A percentile compares a stretch with the other conserved stretches of the same genome.
Evolutionary conservation across 1,140 invertebrate genomes (phyloP).

Genomic region (Meteorus sp.): DNA sequence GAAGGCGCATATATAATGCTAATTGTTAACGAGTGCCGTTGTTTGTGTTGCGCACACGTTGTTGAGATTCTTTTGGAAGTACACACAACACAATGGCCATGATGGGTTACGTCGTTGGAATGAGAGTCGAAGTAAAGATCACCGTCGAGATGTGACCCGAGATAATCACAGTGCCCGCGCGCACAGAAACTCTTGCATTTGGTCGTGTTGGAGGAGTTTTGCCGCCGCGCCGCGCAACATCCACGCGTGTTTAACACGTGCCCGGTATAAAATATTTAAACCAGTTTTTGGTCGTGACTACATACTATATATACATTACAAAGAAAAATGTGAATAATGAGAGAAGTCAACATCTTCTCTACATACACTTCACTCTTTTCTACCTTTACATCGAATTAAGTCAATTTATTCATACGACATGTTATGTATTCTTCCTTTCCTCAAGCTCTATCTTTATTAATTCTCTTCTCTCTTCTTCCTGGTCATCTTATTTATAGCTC

Average conservation of each 20-base stretch:
- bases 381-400: neutral
- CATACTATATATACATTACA: neutral
- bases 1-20: no score
- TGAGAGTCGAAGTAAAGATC: constrained; percentile 43
- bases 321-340: neutral
- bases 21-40: no score
- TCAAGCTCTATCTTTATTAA: no score
- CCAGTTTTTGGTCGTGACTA: constrained; percentile 33
- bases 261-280: constrained; percentile 47
- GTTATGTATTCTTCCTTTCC: no score
- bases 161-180: no score
- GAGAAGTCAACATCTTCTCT: neutral
- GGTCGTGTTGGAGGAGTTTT: constrained; percentile 37
- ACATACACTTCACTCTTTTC: neutral
- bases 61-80: constrained; percentile 14
- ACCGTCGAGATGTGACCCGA: constrained; percentile 44
- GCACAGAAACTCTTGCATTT: constrained; percentile 41
- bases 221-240: no score
- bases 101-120: constrained; percentile 28
- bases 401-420: no score
- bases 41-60: neutral
- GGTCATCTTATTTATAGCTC: no score
- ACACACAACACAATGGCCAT: constrained; percentile 17
- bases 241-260: constrained; percentile 46
- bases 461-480: no score